phyloP scores from a whole-genome alignment of 2,797 vertebrate species.

The Microchirus variegatus region DNA sequence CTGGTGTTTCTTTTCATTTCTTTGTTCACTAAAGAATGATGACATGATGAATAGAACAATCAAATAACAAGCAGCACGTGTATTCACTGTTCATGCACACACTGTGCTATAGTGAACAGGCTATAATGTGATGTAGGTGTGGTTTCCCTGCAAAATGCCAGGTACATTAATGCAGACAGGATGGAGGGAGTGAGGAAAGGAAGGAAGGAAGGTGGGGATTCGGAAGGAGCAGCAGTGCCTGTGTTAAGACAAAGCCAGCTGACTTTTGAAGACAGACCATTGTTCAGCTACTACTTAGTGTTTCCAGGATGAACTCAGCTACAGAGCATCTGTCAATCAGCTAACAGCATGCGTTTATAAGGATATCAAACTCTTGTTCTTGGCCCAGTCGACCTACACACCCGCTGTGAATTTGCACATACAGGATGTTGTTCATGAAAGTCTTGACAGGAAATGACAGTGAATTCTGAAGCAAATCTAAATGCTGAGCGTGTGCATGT shows the following conservation, averaged over 20 bases:
- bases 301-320: constrained; percentile 20
- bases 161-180: constrained; percentile 47
- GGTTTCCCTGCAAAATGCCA: constrained; percentile 50
- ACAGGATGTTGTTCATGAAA: not conserved
- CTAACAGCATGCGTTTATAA: not conserved
- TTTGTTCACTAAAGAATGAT: no score
- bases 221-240: constrained; percentile 70
- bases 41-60: not conserved
- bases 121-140: constrained; percentile 22
- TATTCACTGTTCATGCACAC: not conserved
- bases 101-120: not conserved
- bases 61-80: not conserved
- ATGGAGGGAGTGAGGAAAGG: constrained; percentile 49
- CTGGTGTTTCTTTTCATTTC: no score
- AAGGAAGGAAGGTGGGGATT: constrained; percentile 65
- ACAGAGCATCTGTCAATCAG: not conserved
- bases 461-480: constrained; percentile 24
- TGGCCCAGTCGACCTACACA: not conserved
- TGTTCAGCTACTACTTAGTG: constrained; percentile 45
- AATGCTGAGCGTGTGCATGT: constrained; percentile 32
- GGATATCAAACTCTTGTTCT: not conserved
- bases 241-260: constrained; percentile 38
- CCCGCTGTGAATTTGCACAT: not conserved
- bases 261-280: constrained; percentile 61
- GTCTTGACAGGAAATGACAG: constrained; percentile 31